Base-by-base conservation (phyloP, 2,888 invertebrate genomes). In the Linyphia triangularis region DNA sequence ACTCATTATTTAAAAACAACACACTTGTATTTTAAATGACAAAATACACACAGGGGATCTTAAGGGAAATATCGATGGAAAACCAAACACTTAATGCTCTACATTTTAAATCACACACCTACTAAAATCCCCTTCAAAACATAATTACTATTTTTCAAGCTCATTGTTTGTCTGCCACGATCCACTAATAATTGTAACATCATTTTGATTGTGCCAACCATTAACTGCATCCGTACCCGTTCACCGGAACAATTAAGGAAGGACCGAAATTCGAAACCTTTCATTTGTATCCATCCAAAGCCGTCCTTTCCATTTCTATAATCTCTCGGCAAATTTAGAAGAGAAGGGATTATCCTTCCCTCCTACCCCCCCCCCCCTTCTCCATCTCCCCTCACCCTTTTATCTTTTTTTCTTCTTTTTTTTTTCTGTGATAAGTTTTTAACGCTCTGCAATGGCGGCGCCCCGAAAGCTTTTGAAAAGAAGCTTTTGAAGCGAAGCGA, bases 281-380 rank as follows among this genome's bases (percentile, higher is more conserved):
- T 51, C 67, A 16, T 33, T 19, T 33, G 13, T n/a, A n/a, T n/a
- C n/a, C n/a, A 33, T 10, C 26, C 13, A 26, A 63, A 63, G 63
- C 63, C 22, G 16, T 16, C 57, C 22, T 63, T 63, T 63, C 63
- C 26, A 63, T 67, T 67, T 28, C 67, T 30, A n/a, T 67, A 67
- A 67, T 67, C 67, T 67, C n/a, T 30, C 33, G n/a, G 67, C 33
- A 67, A 67, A 67, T 67, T 67, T 67, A 67, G 33, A 63, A 28
- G n/a, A 33, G 33, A n/a, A 19, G 67, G 67, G 67, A 67, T 67
- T 67, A 67, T 67, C 67, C 9, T 6, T 7, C 30, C n/a, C 51
- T 16, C 9, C 16, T 9, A 33, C 33, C 9, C 33, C 16, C 16
- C 1, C 13, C n/a, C 33, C 9, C 33, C 16, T 5, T 1, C 13